Percentiles rank a stretch among this genome's conserved stretches.
Conservation (phyloP, 2,888 invertebrate genomes). For the Polydrusus tereticollis region DNA sequence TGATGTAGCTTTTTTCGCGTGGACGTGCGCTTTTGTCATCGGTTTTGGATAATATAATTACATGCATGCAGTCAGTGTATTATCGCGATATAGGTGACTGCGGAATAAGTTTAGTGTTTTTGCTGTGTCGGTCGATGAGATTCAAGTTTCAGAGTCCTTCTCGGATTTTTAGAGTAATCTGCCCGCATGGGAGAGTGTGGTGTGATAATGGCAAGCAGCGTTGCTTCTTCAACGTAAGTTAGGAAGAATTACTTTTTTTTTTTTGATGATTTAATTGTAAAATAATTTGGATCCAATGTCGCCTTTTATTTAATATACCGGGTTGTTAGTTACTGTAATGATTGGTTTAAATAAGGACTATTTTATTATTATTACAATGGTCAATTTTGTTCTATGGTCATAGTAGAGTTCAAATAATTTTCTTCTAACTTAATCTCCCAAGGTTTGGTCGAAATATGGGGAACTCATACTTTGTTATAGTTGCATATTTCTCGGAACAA, state of each 20-base stretch:
- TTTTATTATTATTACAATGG: no score
- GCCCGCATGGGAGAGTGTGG: neutral
- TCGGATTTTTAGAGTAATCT: conserved; percentile 3
- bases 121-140: neutral
- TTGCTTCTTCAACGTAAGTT: conserved; percentile 42
- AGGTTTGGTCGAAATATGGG: no score
- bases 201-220: conserved; percentile 13
- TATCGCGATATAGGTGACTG: conserved; percentile 37
- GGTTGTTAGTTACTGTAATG: no score
- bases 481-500: no score
- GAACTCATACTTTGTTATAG: no score
- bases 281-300: no score
- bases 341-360: no score
- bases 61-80: conserved; percentile 29
- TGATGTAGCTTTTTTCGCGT: conserved; percentile 40
- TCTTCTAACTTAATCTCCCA: no score
- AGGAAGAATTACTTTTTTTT: neutral
- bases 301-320: no score
- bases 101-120: conserved; percentile 32
- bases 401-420: no score
- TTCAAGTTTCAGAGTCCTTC: conserved; percentile 21
- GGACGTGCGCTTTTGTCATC: conserved; percentile 49
- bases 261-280: neutral
- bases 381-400: no score
- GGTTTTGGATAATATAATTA: conserved; percentile 46